Conservation (phyloP, 1,140 invertebrate species). For the Dinothrombium tinctorium region DNA sequence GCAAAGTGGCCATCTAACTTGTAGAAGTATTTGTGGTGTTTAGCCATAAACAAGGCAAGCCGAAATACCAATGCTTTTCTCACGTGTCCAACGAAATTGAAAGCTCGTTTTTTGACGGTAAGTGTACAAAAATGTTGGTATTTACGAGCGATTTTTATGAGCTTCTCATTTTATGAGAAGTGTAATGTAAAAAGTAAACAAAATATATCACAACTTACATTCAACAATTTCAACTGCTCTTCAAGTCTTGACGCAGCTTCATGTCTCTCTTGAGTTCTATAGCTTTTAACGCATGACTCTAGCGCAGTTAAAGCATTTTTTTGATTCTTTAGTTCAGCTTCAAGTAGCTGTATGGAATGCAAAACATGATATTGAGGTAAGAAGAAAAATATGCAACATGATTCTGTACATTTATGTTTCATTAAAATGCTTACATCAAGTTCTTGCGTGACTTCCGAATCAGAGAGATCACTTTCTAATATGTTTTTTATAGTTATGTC, state of each 20-base stretch:
- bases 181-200: no score
- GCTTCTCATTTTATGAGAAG: no score
- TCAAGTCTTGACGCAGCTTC: conserved; percentile 48
- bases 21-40: no score
- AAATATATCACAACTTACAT: conserved; percentile 25
- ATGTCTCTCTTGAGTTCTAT: conserved; percentile 40
- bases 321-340: conserved; percentile 44
- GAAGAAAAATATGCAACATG: neutral
- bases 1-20: no score
- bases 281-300: conserved; percentile 36
- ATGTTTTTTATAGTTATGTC: conserved; percentile 41
- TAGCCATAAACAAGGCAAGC: no score
- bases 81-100: no score
- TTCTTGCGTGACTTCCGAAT: conserved; percentile 52
- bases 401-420: neutral
- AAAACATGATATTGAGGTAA: neutral
- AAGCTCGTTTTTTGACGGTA: no score
- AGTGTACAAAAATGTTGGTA: no score
- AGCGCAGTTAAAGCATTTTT: conserved; percentile 40
- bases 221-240: conserved; percentile 44
- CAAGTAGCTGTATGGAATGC: conserved; percentile 29
- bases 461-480: conserved; percentile 48
- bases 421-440: conserved; percentile 33
- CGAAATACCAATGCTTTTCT: no score
- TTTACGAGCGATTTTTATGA: no score